phyloP scores from a whole-genome alignment of 2,113 vertebrate genomes.

The Pardalotus punctatus region DNA sequence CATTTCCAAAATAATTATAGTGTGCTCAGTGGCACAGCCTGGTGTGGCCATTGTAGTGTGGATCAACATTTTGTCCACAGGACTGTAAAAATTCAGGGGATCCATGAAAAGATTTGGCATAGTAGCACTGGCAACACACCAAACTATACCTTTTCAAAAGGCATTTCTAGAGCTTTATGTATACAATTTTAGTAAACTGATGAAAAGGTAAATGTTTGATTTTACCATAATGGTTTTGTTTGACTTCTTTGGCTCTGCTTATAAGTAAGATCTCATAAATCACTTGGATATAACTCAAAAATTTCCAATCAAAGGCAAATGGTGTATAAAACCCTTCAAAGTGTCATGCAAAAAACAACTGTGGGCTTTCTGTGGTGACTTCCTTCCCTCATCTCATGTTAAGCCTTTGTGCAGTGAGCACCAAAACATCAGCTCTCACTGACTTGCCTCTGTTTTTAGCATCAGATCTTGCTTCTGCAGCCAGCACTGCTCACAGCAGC shows the following conservation, averaged over 20 bases:
- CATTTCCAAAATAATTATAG: not conserved
- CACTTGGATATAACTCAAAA: not conserved
- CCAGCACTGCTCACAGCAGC: not conserved
- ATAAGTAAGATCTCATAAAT: not conserved
- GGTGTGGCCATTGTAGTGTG: not conserved
- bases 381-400: not conserved
- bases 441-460: not conserved
- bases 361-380: not conserved
- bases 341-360: not conserved
- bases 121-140: not conserved
- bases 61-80: not conserved
- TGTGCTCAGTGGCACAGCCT: not conserved
- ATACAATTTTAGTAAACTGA: not conserved
- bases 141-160: not conserved
- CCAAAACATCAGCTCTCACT: not conserved
- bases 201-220: not conserved
- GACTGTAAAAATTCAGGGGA: not conserved
- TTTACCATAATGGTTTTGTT: not conserved
- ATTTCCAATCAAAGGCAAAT: not conserved
- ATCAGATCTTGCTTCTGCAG: not conserved
- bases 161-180: not conserved
- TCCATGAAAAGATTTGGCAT: not conserved
- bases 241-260: not conserved
- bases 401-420: not conserved
- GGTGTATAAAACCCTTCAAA: not conserved